Base-by-base conservation (phyloP, 2,113 vertebrate species). In the Bagarius yarrelli region DNA sequence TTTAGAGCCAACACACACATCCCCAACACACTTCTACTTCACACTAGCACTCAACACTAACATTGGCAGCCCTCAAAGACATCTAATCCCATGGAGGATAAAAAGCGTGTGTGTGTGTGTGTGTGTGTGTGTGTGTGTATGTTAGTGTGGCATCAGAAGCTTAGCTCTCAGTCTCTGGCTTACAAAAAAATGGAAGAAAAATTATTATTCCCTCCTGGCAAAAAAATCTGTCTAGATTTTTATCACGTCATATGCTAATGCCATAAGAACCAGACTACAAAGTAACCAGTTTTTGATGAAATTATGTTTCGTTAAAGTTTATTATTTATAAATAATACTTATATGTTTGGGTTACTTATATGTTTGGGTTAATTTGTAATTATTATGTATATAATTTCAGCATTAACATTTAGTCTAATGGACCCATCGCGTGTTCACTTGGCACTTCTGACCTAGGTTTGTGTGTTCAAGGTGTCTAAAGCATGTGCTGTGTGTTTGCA, bases 401-500 rank as follows among this genome's bases (percentile, higher is more conserved):
- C 52, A 79, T 34, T 61, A 56, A 14, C 13, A 32, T 53, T 16
- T 57, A 25, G 32, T 66, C 2, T 57, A 70, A 70, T 25, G 8
- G 11, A 30, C 61, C 69, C 52, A 69, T n/a, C 59, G n/a, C 25
- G 3, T 70, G 53, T 69, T 27, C 18, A 56, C 3, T 59, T 55
- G 32, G 52, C 75, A 53, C 50, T 69, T 36, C 44, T 71, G 74
- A 83, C 60, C 67, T 67, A 69, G 66, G 81, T 71, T 77, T 83
- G 70, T 73, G 56, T 84, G 79, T 70, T 80, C 78, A 70, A 53
- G 84, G 85, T 82, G 86, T 87, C 84, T 76, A 87, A 85, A 89
- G 88, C 90, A 88, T 90, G 89, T 89, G 90, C 85, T 85, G 88
- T 78, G 76, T 87, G 85, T 84, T 78, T 85, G 83, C 80, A 80